These are phyloP conservation scores for Ptilodon capucinus DNA, from an alignment of 2,888 invertebrate genomes.

Conservation along the genomic window DNA sequence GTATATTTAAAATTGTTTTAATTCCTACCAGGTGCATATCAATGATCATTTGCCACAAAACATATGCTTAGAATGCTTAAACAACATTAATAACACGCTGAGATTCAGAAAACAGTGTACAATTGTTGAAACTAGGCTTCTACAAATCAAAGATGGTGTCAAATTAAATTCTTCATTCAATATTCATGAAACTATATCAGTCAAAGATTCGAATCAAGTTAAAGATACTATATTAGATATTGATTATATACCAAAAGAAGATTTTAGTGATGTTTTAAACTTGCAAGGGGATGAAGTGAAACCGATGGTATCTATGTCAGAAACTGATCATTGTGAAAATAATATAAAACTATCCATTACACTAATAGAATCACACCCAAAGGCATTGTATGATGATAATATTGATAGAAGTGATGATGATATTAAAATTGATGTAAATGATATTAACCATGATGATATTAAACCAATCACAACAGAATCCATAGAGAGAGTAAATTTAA, in stretches of 20 bases:
- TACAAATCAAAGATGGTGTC: constrained; percentile 9
- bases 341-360: neutral
- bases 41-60: constrained; percentile 52
- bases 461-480: neutral
- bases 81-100: constrained; percentile 26
- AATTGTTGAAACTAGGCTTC: constrained; percentile 32
- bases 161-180: neutral
- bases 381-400: neutral
- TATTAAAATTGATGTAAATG: neutral
- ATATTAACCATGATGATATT: neutral
- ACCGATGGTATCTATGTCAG: neutral
- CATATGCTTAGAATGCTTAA: constrained; percentile 43
- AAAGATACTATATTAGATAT: neutral
- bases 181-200: neutral
- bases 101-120: constrained; percentile 50
- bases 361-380: too few relatives aligned
- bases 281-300: neutral
- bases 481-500: neutral
- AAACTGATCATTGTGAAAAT: neutral
- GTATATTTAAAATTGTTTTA: neutral
- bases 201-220: neutral
- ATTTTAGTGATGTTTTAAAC: neutral
- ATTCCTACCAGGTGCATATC: constrained; percentile 35
- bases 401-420: neutral
- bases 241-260: neutral